Base-by-base conservation (phyloP, 2,797 vertebrate species). In the Liparis tanakae region DNA sequence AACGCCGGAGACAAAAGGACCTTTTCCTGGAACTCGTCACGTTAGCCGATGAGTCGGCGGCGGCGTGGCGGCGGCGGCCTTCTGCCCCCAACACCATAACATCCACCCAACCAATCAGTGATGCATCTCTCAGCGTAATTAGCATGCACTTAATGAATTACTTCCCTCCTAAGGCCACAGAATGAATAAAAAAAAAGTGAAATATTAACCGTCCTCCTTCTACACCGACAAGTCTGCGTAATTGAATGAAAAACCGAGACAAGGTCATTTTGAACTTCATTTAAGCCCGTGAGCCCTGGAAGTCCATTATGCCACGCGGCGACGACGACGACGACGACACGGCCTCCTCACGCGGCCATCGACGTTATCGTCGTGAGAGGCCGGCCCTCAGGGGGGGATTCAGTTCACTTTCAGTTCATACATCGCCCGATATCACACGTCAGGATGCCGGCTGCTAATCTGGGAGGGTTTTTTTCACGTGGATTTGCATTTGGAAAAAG, bases 261-360 rank as follows among this genome's bases (percentile, higher is more conserved):
- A 6, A 57, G 74, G 63, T 84, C 70, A 74, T 85, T 84, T 44
- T 85, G 76, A 87, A 73, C 55, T 73, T 81, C 51, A 89, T 77
- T 79, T 72, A 71, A 75, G 64, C 62, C 62, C 44, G 74, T 59
- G 50, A 63, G 79, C 81, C 25, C 25, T 30, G 25, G 25, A 30
- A 30, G 25, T 30, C 25, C 25, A 30, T 30, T 30, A 30, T 30
- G 25, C 25, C 25, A 4, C 25, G 25, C 25, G 25, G 25, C 4
- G 25, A 2, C 25, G 25, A 30, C 4, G 25, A 2, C 25, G 25
- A 30, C 4, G 25, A 30, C 2, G 25, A 30, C 2, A 30, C 25
- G 25, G 25, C 25, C 25, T 30, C 25, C 25, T 30, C 25, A 30
- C 25, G 25, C 25, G 25, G 25, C 25, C 25, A 30, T 30, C 25